Percentiles rank a stretch among this genome's conserved stretches.
Conservation (phyloP, 1,140 invertebrate genomes). For the Bombus waltoni region DNA sequence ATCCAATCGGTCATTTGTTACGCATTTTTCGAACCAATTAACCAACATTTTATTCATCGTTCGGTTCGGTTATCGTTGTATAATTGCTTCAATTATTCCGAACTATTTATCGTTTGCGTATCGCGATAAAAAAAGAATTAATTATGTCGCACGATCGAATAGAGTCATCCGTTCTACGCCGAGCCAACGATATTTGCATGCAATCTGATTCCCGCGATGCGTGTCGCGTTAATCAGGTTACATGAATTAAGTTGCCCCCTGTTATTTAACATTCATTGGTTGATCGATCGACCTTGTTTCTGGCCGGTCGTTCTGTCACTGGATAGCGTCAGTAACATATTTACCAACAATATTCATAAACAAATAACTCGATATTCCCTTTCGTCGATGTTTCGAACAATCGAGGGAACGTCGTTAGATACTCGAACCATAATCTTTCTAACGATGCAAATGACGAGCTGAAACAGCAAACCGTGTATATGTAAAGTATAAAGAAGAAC, state of each 20-base stretch:
- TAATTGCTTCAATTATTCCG: neutral
- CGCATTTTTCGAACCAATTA: neutral
- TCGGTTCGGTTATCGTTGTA: neutral
- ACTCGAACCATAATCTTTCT: conserved; percentile 5
- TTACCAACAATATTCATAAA: conserved; percentile 31
- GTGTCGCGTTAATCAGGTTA: conserved; percentile 45
- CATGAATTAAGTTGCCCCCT: conserved; percentile 36
- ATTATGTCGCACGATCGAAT: neutral
- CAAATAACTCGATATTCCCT: conserved; percentile 5
- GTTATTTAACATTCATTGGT: conserved; percentile 52
- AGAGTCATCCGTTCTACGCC: neutral
- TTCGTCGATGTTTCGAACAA: neutral
- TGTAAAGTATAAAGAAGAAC: neutral
- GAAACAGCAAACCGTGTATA: neutral
- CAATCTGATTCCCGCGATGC: conserved; percentile 32
- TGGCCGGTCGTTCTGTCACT: neutral
- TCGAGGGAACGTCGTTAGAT: neutral
- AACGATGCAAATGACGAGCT: neutral
- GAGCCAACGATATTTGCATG: conserved; percentile 8
- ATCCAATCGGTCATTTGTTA: neutral
- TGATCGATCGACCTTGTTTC: conserved; percentile 51
- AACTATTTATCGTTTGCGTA: neutral
- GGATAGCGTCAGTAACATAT: conserved; percentile 23
- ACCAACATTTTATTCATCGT: neutral
- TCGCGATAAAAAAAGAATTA: neutral